Evolutionary conservation across 2,113 vertebrate species (phyloP).

Genomic region (Lycaon pictus): DNA sequence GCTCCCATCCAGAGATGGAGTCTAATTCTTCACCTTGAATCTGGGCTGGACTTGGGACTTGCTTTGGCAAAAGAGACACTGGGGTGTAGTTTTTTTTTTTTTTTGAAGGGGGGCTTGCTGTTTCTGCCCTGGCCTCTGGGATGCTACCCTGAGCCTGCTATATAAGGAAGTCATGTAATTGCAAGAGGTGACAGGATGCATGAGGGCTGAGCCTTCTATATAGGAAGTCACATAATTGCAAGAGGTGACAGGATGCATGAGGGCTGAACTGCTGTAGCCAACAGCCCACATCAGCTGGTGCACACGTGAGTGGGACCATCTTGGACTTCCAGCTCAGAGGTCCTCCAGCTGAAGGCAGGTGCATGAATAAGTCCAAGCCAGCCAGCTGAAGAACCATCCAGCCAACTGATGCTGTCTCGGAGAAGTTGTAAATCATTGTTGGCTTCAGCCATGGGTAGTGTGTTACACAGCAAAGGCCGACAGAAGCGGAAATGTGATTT

Average conservation of each 20-base stretch:
- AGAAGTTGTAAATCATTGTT: neutral
- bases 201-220: neutral
- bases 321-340: neutral
- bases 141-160: neutral
- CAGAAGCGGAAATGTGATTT: neutral
- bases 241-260: neutral
- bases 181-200: neutral
- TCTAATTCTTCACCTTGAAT: neutral
- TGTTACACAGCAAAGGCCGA: neutral
- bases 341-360: neutral
- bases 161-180: neutral
- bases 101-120: neutral
- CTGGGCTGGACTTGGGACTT: neutral
- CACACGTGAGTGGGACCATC: neutral
- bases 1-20: neutral
- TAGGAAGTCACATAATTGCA: neutral
- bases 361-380: neutral
- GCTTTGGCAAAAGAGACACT: neutral
- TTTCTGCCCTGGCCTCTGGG: neutral
- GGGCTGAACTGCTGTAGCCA: neutral
- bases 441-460: neutral
- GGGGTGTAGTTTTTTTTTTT: neutral
- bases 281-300: neutral
- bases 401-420: neutral
- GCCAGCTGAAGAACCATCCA: neutral